Conservation (phyloP, 2,888 invertebrate species). For the Tryphoninae sp. region DNA sequence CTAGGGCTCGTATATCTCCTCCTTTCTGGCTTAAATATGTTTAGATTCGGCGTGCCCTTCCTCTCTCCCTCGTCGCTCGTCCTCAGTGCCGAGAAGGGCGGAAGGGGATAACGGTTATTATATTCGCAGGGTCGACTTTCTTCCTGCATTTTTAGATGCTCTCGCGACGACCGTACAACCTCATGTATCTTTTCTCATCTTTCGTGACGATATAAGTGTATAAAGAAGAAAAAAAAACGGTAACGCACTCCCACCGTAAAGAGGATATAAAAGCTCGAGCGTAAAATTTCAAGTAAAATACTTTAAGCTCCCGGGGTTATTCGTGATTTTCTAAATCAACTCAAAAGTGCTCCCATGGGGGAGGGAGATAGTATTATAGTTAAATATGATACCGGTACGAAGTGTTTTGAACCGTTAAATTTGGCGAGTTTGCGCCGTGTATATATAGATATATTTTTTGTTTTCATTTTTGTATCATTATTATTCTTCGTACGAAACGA, state of each 20-base stretch:
- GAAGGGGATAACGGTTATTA: conserved; percentile 57
- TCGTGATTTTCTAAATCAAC: conserved; percentile 31
- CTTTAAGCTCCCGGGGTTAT: conserved; percentile 1
- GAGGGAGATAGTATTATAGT: background rate
- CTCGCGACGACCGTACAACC: conserved; percentile 11
- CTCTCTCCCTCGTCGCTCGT: background rate
- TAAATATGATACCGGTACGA: conserved; percentile 18
- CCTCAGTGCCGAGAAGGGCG: conserved; percentile 9
- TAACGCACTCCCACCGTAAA: conserved; percentile 14
- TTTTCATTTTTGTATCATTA: background rate
- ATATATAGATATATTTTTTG: conserved; percentile 19
- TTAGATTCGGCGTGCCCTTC: conserved; percentile 69
- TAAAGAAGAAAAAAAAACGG: conserved; percentile 7
- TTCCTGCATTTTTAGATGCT: conserved; percentile 44
- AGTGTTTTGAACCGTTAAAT: conserved; percentile 7
- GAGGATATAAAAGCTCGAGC: conserved; percentile 24
- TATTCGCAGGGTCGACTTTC: conserved; percentile 50
- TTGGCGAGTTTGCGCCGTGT: conserved; percentile 3
- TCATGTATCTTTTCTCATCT: conserved; percentile 64
- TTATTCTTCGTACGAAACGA: conserved; percentile 21
- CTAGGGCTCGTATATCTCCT: conserved; percentile 67
- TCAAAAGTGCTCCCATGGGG: background rate
- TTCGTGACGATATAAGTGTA: conserved; percentile 24
- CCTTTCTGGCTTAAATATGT: conserved; percentile 73
- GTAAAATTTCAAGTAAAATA: conserved; percentile 40